These are phyloP conservation scores for Grammomys dolichurus DNA, from an alignment of 2,113 vertebrate genomes.

Conservation along the genomic window DNA sequence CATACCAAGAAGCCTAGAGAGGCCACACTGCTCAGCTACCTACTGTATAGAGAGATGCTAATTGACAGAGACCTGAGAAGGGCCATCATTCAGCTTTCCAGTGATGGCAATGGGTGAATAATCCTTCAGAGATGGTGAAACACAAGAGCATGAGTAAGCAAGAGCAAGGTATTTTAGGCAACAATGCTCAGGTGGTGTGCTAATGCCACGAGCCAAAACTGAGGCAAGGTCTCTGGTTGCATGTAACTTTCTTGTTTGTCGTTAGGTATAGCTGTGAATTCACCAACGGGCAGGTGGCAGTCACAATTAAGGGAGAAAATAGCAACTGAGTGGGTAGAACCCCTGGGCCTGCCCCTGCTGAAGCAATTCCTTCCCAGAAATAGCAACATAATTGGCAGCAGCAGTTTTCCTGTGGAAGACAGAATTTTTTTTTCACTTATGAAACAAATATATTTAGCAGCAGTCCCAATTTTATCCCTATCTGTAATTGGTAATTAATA, in stretches of 20 bases:
- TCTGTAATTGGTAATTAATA: not conserved
- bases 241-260: not conserved
- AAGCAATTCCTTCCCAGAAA: constrained; percentile 5
- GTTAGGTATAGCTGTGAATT: not conserved
- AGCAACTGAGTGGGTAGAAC: constrained; percentile 51
- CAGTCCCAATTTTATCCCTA: not conserved
- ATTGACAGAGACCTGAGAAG: not conserved
- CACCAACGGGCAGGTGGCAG: not conserved
- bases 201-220: not conserved
- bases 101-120: not conserved
- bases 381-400: constrained; percentile 45
- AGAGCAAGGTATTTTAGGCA: not conserved
- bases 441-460: not conserved
- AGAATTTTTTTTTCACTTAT: constrained; percentile 45
- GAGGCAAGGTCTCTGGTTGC: not conserved
- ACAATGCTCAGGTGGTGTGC: not conserved
- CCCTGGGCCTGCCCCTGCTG: not conserved
- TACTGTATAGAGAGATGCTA: too few relatives aligned
- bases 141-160: not conserved
- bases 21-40: rapidly evolving
- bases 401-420: not conserved
- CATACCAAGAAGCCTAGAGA: not conserved
- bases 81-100: not conserved
- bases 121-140: not conserved
- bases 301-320: constrained; percentile 53